A percentile compares a stretch with the other conserved stretches of the same genome.
Conservation (phyloP, 2,113 vertebrate genomes). For the Bubo scandiacus region DNA sequence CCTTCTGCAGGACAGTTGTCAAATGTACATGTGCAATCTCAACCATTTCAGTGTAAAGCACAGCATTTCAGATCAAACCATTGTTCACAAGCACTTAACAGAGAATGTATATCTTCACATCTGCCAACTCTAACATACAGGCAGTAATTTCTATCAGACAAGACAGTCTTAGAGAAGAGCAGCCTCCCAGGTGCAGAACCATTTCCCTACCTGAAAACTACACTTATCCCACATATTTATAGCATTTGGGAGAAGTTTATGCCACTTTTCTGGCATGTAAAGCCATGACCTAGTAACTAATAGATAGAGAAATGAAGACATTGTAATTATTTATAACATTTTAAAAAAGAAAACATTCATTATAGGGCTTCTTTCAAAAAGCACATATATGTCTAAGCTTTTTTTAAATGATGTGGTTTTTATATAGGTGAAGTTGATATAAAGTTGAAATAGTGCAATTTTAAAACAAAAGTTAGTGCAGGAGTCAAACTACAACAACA, state of each 20-base stretch:
- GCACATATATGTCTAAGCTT: slow-evolving; percentile 9
- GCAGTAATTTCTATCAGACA: neutral
- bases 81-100: neutral
- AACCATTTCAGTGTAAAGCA: neutral
- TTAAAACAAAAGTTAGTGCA: slow-evolving; percentile 64
- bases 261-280: neutral
- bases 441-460: slow-evolving; percentile 68
- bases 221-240: neutral
- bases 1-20: neutral
- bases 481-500: slow-evolving; percentile 24
- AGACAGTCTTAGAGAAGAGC: neutral
- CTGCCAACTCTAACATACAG: neutral
- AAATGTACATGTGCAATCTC: neutral
- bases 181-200: neutral
- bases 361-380: slow-evolving; percentile 30
- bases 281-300: neutral
- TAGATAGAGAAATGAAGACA: neutral
- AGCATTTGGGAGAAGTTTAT: neutral
- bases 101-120: neutral
- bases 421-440: slow-evolving; percentile 37
- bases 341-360: slow-evolving; percentile 18
- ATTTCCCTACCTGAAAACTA: neutral
- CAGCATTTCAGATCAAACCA: neutral
- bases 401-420: neutral
- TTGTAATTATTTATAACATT: neutral